Evolutionary conservation across 2,113 vertebrate species (phyloP), one percentile per base, ranked within the genome.

Genomic region (Cromileptes altivelis): DNA sequence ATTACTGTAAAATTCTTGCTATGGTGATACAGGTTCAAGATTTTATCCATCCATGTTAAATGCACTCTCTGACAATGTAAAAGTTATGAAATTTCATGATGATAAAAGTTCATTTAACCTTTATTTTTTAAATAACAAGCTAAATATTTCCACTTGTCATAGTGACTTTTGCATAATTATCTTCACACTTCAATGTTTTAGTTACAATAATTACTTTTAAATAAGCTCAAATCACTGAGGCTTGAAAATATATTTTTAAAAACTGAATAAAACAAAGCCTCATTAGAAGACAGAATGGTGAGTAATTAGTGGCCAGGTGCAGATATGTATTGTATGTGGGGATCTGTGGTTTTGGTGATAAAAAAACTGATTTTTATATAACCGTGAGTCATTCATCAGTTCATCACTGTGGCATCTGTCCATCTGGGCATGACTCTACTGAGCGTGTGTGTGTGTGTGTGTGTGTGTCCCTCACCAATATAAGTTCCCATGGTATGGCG

Each of bases 381-480:
- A 91, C 49, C 52, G 75, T 90, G 87, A 93, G 65, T 90, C 86
- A 90, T 71, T 75, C n/a, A 53, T 70, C 50, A 89, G 65, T 75
- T 87, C 70, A 79, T 86, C 82, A 86, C 65, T 55, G 81, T 80
- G 75, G 88, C 83, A 86, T 89, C 85, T 81, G 62, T 89, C 83
- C 76, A 90, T 81, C 80, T 89, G 86, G 82, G 37, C 55, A 80
- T 78, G 70, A 85, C 69, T 90, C 45, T 77, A 49, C 60, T 72
- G 15, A 15, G 45, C 67, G 15, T 73, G 78, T 52, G 47, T 45
- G 1, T 42, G 50, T 56, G 25, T 37, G 45, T 33, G 50, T 77
- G 52, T 60, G 61, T 42, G 47, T 47, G 14, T 69, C 3, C 0
- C 33, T 82, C 52, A 90, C 88, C 80, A 91, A 49, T 84, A 92